A percentile compares a stretch with the other conserved stretches of the same genome.
Evolutionary conservation across 2,113 vertebrate species (phyloP).

Genomic region (Balaeniceps rex): DNA sequence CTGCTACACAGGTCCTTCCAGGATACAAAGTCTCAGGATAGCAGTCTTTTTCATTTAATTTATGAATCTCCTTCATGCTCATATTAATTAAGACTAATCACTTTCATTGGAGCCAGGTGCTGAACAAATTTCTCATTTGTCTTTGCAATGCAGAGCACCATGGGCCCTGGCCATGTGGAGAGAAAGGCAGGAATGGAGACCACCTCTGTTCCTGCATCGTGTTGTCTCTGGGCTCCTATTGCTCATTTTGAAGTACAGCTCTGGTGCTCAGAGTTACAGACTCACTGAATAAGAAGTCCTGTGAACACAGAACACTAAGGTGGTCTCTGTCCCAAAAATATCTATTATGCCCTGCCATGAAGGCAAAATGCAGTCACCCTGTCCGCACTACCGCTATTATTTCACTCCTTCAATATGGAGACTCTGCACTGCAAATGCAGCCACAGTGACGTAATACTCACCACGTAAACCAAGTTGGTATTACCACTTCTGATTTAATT

Average conservation of each 20-base stretch:
- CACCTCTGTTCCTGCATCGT: neutral
- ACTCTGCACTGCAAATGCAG: neutral
- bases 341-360: rapidly evolving
- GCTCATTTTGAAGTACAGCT: neutral
- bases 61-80: neutral
- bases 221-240: neutral
- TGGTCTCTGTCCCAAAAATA: neutral
- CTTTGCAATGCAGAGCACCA: neutral
- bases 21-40: neutral
- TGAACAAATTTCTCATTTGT: neutral
- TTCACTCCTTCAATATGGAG: neutral
- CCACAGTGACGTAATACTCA: neutral
- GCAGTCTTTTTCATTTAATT: neutral
- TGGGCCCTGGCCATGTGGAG: neutral
- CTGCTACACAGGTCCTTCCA: neutral
- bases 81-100: neutral
- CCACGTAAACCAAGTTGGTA: neutral
- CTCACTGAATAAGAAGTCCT: neutral
- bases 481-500: neutral
- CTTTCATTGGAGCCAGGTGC: neutral
- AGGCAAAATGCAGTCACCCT: neutral
- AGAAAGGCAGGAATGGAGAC: neutral
- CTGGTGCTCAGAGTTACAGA: neutral
- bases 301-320: neutral
- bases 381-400: neutral